phyloP scores from a whole-genome alignment of 2,797 vertebrate genomes.

The Rallus crepitans region DNA sequence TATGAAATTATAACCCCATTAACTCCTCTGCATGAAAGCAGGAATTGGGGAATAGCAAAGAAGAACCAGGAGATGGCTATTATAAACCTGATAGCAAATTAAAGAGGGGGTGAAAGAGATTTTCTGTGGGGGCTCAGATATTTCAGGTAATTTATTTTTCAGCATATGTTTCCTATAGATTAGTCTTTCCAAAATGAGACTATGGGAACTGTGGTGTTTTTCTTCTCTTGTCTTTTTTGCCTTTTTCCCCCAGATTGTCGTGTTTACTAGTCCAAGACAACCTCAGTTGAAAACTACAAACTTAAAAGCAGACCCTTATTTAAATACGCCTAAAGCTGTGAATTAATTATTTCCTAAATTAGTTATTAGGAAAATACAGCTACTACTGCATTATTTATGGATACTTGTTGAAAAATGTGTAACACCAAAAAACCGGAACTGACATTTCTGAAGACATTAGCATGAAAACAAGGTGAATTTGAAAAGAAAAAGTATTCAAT shows the following conservation, averaged over 20 bases:
- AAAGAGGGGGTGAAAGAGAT: not conserved
- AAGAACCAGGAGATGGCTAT: conserved; percentile 71
- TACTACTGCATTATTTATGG: conserved; percentile 87
- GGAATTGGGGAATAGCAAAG: conserved; percentile 73
- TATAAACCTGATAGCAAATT: conserved; percentile 75
- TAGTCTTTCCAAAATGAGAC: conserved; percentile 28
- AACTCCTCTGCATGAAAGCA: conserved; percentile 74
- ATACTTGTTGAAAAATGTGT: conserved; percentile 81
- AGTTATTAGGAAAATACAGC: conserved; percentile 82
- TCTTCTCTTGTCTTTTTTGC: not conserved
- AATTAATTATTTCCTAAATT: conserved; percentile 85
- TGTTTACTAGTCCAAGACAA: conserved; percentile 14
- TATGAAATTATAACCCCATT: conserved; percentile 84
- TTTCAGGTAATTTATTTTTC: conserved; percentile 65
- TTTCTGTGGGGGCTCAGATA: conserved; percentile 20
- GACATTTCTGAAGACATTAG: conserved; percentile 82
- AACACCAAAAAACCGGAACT: conserved; percentile 80
- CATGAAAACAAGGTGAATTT: conserved; percentile 73
- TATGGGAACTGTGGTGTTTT: not conserved
- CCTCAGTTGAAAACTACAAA: conserved; percentile 14
- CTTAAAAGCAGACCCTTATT: conserved; percentile 67
- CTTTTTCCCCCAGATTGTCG: not conserved
- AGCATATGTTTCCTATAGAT: conserved; percentile 52
- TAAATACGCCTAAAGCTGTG: conserved; percentile 78
- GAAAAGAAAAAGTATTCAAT: conserved; percentile 72